Percentiles rank a stretch among this genome's conserved stretches.
Conservation (phyloP, 1,140 invertebrate species). For the Babylonia areolata region DNA sequence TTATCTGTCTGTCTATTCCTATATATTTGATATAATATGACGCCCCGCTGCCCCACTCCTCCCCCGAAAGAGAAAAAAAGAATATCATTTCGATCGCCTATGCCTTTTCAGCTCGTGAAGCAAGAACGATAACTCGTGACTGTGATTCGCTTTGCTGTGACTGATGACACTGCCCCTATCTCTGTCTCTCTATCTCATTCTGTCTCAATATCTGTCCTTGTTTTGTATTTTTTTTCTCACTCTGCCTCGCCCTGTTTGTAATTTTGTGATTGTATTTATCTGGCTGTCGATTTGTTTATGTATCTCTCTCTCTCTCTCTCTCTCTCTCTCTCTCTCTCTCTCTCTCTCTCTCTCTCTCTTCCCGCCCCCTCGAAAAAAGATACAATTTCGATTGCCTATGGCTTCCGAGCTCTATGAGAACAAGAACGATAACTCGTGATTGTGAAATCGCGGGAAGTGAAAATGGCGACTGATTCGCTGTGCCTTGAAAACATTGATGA, state of each 20-base stretch:
- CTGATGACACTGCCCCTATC: too few species aligned
- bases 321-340: background rate
- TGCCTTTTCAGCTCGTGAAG: too few species aligned
- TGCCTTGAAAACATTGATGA: constrained; percentile 72
- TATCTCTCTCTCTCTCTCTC: constrained; percentile 5
- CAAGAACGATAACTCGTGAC: too few species aligned
- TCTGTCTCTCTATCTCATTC: background rate
- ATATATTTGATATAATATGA: too few species aligned
- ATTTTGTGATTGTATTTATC: background rate
- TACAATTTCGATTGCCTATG: background rate
- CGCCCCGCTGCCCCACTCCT: too few species aligned
- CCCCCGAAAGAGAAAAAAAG: too few species aligned
- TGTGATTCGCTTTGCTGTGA: too few species aligned
- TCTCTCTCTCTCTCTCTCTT: too few species aligned
- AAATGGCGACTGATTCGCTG: constrained; percentile 61
- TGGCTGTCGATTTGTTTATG: background rate
- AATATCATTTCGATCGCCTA: too few species aligned
- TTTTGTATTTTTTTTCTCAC: background rate
- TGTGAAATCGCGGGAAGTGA: constrained; percentile 34
- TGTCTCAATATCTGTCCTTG: background rate
- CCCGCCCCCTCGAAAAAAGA: too few species aligned
- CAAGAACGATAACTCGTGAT: background rate
- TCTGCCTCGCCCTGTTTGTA: background rate
- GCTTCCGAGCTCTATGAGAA: background rate
- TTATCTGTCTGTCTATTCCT: too few species aligned